phyloP scores from a whole-genome alignment of 2,113 vertebrate species.

The Poeciliopsis retropinna region DNA sequence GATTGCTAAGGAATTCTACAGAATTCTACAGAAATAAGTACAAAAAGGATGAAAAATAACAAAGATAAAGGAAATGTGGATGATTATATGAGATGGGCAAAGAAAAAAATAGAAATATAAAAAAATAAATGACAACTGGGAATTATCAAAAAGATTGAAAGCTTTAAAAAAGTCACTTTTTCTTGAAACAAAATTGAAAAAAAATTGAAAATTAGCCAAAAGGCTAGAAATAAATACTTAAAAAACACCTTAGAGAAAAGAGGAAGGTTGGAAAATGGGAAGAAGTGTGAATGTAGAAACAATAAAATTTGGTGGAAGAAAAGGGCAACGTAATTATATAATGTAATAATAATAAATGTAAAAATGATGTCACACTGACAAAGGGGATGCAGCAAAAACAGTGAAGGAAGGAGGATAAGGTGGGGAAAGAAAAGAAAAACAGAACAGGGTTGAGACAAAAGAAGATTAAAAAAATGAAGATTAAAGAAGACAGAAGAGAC shows the following conservation, averaged over 20 bases:
- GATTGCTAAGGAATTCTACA: not conserved
- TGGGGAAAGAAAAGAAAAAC: not conserved
- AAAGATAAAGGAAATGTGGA: not conserved
- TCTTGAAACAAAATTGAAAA: too few relatives aligned
- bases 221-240: not conserved
- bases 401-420: not conserved
- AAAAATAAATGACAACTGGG: not conserved
- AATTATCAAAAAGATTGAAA: not conserved
- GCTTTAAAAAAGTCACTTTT: not conserved
- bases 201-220: not conserved
- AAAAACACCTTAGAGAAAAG: not conserved
- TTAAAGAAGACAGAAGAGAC: not conserved
- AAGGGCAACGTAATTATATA: not conserved
- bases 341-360: too few relatives aligned
- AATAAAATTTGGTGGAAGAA: not conserved
- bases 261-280: not conserved
- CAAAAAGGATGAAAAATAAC: not conserved
- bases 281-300: not conserved
- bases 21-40: not conserved
- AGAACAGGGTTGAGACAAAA: not conserved
- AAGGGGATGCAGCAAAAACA: not conserved
- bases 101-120: not conserved
- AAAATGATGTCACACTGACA: not conserved
- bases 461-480: slow-evolving; percentile 32
- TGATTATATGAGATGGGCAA: not conserved